phyloP scores from a whole-genome alignment of 2,888 invertebrate genomes.

The Drosophila seclusa region DNA sequence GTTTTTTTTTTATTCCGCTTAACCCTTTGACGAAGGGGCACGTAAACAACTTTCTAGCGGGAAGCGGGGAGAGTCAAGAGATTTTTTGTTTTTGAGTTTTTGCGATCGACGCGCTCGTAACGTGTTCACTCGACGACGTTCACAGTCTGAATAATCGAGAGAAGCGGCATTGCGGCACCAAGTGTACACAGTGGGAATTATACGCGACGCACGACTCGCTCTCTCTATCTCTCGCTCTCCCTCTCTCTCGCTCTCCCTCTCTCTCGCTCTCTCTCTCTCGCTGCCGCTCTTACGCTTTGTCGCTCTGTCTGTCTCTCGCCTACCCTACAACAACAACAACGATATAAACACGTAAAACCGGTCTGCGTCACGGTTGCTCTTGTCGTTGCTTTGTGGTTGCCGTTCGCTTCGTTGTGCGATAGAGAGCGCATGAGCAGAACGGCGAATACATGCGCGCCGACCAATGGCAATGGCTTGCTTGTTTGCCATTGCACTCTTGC shows the following conservation, averaged over 20 bases:
- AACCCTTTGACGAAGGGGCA: conserved; percentile 24
- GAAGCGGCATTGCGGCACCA: conserved; percentile 74
- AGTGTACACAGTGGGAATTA: conserved; percentile 77
- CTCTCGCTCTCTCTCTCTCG: conserved; percentile 27
- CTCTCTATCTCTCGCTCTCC: conserved; percentile 25
- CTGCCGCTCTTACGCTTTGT: conserved; percentile 3
- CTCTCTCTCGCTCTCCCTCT: conserved; percentile 12
- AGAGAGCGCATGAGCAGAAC: conserved; percentile 28
- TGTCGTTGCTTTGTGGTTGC: conserved; percentile 17
- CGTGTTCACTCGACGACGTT: conserved; percentile 84
- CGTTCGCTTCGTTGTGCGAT: conserved; percentile 19
- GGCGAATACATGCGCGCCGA: neutral
- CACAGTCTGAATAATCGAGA: conserved; percentile 84
- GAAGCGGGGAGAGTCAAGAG: conserved; percentile 19
- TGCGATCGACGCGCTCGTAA: conserved; percentile 77
- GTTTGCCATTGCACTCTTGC: conserved; percentile 60
- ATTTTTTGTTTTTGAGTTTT: conserved; percentile 15
- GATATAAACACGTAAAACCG: conserved; percentile 54
- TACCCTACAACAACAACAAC: conserved; percentile 30
- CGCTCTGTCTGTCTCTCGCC: conserved; percentile 34
- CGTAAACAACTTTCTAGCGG: conserved; percentile 61
- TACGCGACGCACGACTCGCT: conserved; percentile 29
- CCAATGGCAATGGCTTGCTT: conserved; percentile 37
- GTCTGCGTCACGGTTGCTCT: conserved; percentile 43
- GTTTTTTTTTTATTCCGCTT: neutral